Base-by-base conservation (phyloP, 30 jellyfish, hydroid and myxozoan species). In the Clytia hemisphaerica region DNA sequence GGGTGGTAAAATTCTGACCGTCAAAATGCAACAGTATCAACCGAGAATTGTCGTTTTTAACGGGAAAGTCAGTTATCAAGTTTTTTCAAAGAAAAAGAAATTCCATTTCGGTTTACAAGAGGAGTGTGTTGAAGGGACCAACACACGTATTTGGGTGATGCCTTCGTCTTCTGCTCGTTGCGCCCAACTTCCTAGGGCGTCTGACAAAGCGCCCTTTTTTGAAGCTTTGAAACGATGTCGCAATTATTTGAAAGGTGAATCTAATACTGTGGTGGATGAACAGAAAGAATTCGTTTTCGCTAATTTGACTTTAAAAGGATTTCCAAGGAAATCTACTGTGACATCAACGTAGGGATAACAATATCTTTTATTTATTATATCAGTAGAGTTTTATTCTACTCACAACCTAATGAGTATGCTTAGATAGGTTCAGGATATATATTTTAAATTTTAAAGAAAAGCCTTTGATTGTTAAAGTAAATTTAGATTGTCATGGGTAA, bases 121-220 rank as follows among this genome's bases (percentile, higher is more conserved):
- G n/a, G 53, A 69, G 35, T 1, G 28, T 21, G 74, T 69, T 28
- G 81, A 45, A 45, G 78, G 67, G 5, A 65, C 78, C 4, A 0
- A 69, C 12, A 69, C 81, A 5, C 75, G 36, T 6, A 69, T 69
- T 5, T 69, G 81, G 81, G 81, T 69, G 48, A 69, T 69, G 81
- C 81, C 81, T 16, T 69, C 81, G 46, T 69, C 81, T 10, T 45
- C 76, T 35, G 81, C 81, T 45, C 29, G 81, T n/a, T 69, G 81
- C 49, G 81, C 81, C 0, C 81, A 69, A 49, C 48, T 69, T 24
- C 81, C 81, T n/a, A 30, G 81, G 45, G 81, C 81, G 2, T 45
- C 14, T 22, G 81, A 69, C 47, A 69, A 69, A 69, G 81, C 49
- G 18, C 81, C 81, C 25, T 69, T 69, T 49, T 69, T 69, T 4